Conservation (phyloP, 1,140 invertebrate species). For the Drosophila ironensis region DNA sequence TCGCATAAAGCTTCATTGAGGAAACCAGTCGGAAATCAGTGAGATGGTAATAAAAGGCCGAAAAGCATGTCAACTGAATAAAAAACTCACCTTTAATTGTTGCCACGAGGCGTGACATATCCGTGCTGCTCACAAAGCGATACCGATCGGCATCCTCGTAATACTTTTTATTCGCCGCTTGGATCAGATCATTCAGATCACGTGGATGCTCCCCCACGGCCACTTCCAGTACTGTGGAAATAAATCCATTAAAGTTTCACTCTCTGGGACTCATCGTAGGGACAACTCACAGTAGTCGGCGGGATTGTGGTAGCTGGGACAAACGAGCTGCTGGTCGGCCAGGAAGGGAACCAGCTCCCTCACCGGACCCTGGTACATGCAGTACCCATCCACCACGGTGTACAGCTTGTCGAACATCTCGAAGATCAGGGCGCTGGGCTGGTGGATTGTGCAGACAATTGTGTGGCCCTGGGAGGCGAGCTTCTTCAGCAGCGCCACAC, state of each 20-base stretch:
- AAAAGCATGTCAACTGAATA: conserved; percentile 13
- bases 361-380: conserved; percentile 93
- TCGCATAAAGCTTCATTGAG: conserved; percentile 5
- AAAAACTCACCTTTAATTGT: conserved; percentile 71
- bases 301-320: conserved; percentile 97
- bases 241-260: too few relatives aligned
- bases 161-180: conserved; percentile 84
- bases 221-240: conserved; percentile 88
- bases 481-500: conserved; percentile 88
- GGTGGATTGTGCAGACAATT: conserved; percentile 96
- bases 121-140: conserved; percentile 38
- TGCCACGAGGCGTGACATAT: conserved; percentile 52
- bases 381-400: conserved; percentile 92
- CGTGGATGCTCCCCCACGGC: conserved; percentile 89
- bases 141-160: conserved; percentile 81
- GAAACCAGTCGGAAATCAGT: neutral
- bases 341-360: conserved; percentile 91
- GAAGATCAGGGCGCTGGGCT: conserved; percentile 96
- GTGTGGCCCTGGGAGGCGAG: conserved; percentile 90
- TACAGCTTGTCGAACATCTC: conserved; percentile 98
- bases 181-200: conserved; percentile 84
- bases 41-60: neutral
- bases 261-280: too few relatives aligned
- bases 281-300: conserved; percentile 88
- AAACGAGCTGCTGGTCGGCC: conserved; percentile 88